These are phyloP conservation scores for Drosophila chauvacae DNA, from an alignment of 1,140 invertebrate genomes.

Conservation along the genomic window DNA sequence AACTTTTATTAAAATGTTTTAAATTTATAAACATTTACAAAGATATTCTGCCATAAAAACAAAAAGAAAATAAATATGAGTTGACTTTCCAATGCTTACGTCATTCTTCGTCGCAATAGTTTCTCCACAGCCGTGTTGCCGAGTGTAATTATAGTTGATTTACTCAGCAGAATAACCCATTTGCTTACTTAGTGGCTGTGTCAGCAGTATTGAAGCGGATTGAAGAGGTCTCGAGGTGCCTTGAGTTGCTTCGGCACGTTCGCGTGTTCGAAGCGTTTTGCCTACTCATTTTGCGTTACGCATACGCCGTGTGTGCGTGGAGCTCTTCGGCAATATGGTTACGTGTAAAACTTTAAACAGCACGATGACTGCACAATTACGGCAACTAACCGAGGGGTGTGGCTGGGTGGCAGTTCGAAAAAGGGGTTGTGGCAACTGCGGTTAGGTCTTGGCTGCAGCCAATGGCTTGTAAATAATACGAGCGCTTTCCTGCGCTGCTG, in stretches of 20 bases:
- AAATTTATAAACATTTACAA: not conserved
- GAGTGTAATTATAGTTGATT: conserved; percentile 52
- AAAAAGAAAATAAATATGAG: not conserved
- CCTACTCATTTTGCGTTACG: conserved; percentile 67
- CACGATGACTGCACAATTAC: conserved; percentile 76
- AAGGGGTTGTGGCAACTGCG: conserved; percentile 20
- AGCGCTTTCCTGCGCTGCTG: conserved; percentile 34
- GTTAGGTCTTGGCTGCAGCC: conserved; percentile 59
- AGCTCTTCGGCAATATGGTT: conserved; percentile 53
- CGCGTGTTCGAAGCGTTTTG: conserved; percentile 48
- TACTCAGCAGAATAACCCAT: conserved; percentile 45
- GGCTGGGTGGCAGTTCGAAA: not conserved
- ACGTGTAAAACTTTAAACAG: conserved; percentile 69
- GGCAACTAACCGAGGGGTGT: conserved; percentile 6
- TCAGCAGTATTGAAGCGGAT: conserved; percentile 47
- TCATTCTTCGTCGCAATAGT: not conserved
- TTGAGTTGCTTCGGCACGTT: conserved; percentile 46
- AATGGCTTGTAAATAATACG: conserved; percentile 79
- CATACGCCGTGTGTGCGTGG: conserved; percentile 55
- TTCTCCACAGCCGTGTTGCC: conserved; percentile 4
- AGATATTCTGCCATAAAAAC: not conserved
- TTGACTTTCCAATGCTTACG: not conserved
- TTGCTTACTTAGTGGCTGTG: conserved; percentile 53
- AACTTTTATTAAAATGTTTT: not conserved
- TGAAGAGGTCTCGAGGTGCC: conserved; percentile 8